Evolutionary conservation across 2,888 invertebrate genomes (phyloP).

Genomic region (Graphium colonna): DNA sequence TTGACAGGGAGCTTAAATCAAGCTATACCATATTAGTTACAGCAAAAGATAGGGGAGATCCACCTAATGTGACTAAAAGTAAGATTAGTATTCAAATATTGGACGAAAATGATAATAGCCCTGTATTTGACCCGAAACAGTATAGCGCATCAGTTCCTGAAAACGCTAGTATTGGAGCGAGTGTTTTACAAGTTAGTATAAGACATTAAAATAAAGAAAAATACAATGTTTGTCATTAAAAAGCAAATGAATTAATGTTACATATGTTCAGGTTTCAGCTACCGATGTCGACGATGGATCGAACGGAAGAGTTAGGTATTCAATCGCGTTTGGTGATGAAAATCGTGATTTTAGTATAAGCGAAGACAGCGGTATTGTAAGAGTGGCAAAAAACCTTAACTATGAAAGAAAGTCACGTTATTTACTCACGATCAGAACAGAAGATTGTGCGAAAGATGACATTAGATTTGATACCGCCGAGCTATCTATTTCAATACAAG

Average conservation of each 20-base stretch:
- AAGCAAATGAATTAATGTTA: too few relatives aligned
- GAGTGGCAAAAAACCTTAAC: slow-evolving; percentile 95
- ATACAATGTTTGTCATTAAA: too few relatives aligned
- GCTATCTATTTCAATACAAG: slow-evolving; percentile 90
- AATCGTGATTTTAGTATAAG: slow-evolving; percentile 95
- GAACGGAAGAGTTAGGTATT: slow-evolving; percentile 95
- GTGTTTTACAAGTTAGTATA: slow-evolving; percentile 87
- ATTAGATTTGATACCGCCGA: slow-evolving; percentile 88
- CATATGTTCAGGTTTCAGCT: slow-evolving; percentile 85
- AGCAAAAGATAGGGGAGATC: slow-evolving; percentile 94
- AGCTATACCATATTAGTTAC: slow-evolving; percentile 88
- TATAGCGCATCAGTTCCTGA: slow-evolving; percentile 95
- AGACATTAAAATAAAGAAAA: not conserved
- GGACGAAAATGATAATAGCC: slow-evolving; percentile 95
- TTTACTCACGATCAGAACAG: slow-evolving; percentile 90
- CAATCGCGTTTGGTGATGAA: slow-evolving; percentile 92
- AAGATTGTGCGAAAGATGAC: slow-evolving; percentile 90
- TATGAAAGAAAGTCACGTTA: slow-evolving; percentile 94
- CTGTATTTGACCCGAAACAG: slow-evolving; percentile 92
- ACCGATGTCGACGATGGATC: slow-evolving; percentile 93
- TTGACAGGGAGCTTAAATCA: slow-evolving; percentile 90
- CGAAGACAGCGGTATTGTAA: slow-evolving; percentile 93
- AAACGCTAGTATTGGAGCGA: slow-evolving; percentile 95
- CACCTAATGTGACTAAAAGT: slow-evolving; percentile 85
- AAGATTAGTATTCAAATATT: slow-evolving; percentile 86